phyloP scores from a whole-genome alignment of 1,140 invertebrate genomes.

The Hycleus phaleratus region DNA sequence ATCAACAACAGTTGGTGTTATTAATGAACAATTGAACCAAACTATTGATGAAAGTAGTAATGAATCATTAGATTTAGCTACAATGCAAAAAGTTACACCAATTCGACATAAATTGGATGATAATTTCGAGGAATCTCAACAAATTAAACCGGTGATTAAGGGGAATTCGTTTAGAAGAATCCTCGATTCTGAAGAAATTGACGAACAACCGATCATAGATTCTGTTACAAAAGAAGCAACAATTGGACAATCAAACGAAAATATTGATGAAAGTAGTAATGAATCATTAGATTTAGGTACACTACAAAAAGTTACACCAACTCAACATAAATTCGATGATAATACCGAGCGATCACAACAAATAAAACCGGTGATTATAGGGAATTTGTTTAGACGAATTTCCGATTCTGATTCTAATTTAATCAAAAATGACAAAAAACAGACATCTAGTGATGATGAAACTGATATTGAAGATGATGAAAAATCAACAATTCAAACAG shows the following conservation, averaged over 20 bases:
- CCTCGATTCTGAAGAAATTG: too few species aligned
- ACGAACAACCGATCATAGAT: too few species aligned
- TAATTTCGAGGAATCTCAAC: neutral
- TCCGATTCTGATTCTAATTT: neutral
- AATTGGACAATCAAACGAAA: neutral
- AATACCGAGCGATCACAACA: neutral
- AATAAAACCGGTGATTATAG: neutral
- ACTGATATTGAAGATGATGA: slow-evolving; percentile 19
- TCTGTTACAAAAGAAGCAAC: too few species aligned
- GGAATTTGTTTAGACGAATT: too few species aligned
- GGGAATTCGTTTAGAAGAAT: too few species aligned
- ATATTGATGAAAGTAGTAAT: neutral
- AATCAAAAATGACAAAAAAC: neutral
- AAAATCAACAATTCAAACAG: neutral
- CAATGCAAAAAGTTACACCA: slow-evolving; percentile 7
- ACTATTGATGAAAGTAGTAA: slow-evolving; percentile 15
- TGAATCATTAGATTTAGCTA: slow-evolving; percentile 23
- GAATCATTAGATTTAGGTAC: neutral
- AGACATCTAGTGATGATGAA: slow-evolving; percentile 11
- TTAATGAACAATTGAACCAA: neutral
- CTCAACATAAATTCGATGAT: neutral
- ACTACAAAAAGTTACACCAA: neutral
- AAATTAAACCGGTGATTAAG: too few species aligned
- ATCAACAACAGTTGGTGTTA: neutral
- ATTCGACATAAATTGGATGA: neutral